These are phyloP conservation scores for Bombus waltoni DNA, from an alignment of 1,140 invertebrate species.

Conservation along the genomic window DNA sequence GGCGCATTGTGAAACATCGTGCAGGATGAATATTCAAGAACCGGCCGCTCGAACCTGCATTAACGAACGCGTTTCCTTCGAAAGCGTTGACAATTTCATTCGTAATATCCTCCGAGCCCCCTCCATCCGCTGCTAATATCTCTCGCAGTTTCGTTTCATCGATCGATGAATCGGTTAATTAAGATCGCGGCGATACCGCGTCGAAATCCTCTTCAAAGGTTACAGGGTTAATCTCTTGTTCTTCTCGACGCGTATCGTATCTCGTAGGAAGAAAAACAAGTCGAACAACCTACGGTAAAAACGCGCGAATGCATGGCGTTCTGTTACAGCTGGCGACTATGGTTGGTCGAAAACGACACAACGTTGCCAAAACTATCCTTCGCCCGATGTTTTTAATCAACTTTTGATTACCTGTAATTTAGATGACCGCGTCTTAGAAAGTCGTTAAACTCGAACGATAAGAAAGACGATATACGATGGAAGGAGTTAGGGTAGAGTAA, in stretches of 20 bases:
- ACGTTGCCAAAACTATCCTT: background rate
- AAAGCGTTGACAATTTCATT: constrained; percentile 52
- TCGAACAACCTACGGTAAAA: background rate
- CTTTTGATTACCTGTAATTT: background rate
- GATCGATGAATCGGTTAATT: background rate
- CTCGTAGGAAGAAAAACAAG: background rate
- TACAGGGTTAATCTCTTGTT: background rate
- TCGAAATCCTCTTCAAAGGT: background rate
- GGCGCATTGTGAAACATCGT: constrained; percentile 60
- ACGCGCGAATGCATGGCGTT: background rate
- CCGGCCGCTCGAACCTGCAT: constrained; percentile 52
- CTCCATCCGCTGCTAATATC: background rate
- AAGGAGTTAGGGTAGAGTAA: no score
- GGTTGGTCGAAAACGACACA: background rate
- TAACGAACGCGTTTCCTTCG: constrained; percentile 60
- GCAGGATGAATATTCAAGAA: constrained; percentile 66
- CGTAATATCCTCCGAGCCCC: background rate
- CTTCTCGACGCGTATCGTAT: background rate
- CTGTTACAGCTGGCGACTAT: background rate
- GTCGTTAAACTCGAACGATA: background rate
- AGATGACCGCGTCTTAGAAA: background rate
- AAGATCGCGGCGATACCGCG: background rate
- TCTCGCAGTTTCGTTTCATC: constrained; percentile 2
- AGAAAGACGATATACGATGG: no score
- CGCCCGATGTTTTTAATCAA: background rate